Percentiles rank a stretch among this genome's conserved stretches.
These are phyloP conservation scores for Stegastes partitus DNA, from an alignment of 2,113 vertebrate genomes.

Conservation along the genomic window DNA sequence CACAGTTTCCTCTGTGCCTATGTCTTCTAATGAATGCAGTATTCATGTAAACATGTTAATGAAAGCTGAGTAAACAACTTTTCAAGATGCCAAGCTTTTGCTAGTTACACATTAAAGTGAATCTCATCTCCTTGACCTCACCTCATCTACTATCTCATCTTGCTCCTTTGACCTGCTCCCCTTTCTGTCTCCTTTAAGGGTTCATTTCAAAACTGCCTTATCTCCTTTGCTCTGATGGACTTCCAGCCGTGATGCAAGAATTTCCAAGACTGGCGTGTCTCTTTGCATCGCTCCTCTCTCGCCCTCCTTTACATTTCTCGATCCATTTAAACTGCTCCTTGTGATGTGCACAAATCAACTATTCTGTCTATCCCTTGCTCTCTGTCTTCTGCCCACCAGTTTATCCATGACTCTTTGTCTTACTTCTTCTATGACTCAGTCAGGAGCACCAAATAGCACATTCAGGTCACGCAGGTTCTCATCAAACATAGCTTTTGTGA, in stretches of 20 bases:
- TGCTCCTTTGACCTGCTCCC: constrained; percentile 9
- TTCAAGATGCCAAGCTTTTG: constrained; percentile 46
- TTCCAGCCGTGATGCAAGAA: constrained; percentile 70
- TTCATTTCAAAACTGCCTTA: constrained; percentile 51
- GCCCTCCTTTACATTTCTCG: constrained; percentile 39
- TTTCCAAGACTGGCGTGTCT: constrained; percentile 52
- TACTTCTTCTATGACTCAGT: constrained; percentile 21
- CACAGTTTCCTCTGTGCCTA: not conserved
- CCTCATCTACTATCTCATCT: constrained; percentile 44
- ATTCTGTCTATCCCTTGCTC: constrained; percentile 58
- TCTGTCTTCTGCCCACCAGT: constrained; percentile 40
- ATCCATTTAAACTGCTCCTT: constrained; percentile 38
- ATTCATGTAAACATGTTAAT: constrained; percentile 5
- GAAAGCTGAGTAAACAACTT: constrained; percentile 42
- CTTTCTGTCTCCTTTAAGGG: constrained; percentile 37
- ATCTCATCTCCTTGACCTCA: constrained; percentile 43
- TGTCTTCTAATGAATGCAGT: not conserved
- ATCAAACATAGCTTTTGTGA: constrained; percentile 45
- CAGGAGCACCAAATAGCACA: constrained; percentile 38
- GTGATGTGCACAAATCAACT: constrained; percentile 68
- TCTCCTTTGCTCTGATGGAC: constrained; percentile 57
- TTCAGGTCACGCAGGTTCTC: constrained; percentile 43
- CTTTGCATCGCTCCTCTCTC: constrained; percentile 9
- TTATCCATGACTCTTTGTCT: constrained; percentile 23
- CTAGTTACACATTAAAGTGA: constrained; percentile 31